These are phyloP conservation scores for Orius insidiosus DNA, from an alignment of 1,140 invertebrate species.

Conservation along the genomic window DNA sequence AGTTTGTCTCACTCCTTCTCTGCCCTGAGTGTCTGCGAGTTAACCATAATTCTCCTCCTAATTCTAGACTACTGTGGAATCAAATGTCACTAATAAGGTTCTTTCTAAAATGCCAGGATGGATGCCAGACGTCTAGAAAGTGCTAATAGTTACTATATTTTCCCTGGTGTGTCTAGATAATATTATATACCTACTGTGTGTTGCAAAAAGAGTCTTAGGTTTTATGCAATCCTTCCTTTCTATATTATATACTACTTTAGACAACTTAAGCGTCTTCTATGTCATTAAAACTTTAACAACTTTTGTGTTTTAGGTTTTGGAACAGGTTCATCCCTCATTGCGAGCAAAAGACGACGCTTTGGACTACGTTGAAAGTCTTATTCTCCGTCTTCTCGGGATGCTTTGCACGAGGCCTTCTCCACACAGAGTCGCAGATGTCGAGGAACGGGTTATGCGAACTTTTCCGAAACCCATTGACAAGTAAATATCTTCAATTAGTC, in stretches of 20 bases:
- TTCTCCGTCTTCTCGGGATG: conserved; percentile 71
- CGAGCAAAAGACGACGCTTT: conserved; percentile 77
- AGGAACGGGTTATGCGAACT: conserved; percentile 74
- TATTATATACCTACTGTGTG: no score
- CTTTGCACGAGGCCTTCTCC: conserved; percentile 66
- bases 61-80: no score
- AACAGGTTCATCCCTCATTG: conserved; percentile 76
- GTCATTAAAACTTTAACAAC: conserved; percentile 2
- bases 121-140: no score
- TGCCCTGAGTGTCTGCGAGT: no score
- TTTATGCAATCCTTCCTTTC: conserved; percentile 9
- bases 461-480: conserved; percentile 84
- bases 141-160: no score
- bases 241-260: background rate
- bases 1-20: no score
- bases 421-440: conserved; percentile 70
- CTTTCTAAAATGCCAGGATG: no score
- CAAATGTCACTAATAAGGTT: no score
- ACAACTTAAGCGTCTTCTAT: background rate
- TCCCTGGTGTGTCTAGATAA: no score
- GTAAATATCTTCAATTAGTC: conserved; percentile 8
- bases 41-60: no score
- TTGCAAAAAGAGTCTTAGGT: no score
- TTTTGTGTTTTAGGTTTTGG: conserved; percentile 49
- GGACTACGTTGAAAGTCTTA: conserved; percentile 81